These are phyloP conservation scores for Fragariocoptes setiger DNA, from an alignment of 1,140 invertebrate genomes.

Conservation along the genomic window DNA sequence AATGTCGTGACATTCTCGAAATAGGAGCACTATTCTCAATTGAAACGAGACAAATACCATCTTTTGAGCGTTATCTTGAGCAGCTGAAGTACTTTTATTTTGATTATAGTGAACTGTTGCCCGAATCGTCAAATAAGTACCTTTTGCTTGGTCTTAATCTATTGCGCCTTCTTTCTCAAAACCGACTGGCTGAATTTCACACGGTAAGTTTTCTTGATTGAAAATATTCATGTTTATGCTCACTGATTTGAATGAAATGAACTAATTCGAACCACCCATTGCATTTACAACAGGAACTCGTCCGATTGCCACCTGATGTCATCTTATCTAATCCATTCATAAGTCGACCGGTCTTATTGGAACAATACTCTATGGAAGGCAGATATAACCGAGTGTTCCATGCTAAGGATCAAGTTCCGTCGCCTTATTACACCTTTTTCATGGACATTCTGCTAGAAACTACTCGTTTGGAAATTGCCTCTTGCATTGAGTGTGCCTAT, in stretches of 20 bases:
- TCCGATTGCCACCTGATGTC: slow-evolving; percentile 62
- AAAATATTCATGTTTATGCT: background rate
- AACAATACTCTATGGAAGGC: slow-evolving; percentile 97
- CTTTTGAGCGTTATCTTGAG: slow-evolving; percentile 81
- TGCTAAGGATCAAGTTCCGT: slow-evolving; percentile 73
- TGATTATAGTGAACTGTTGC: slow-evolving; percentile 56
- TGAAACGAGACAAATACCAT: slow-evolving; percentile 53
- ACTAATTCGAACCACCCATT: slow-evolving; percentile 1
- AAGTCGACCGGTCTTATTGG: slow-evolving; percentile 64
- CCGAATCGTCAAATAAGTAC: slow-evolving; percentile 77
- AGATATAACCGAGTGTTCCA: slow-evolving; percentile 87
- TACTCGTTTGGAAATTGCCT: slow-evolving; percentile 75
- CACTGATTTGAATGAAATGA: background rate
- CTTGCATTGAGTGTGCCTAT: slow-evolving; percentile 84
- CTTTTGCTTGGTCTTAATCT: slow-evolving; percentile 79
- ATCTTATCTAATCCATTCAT: slow-evolving; percentile 82
- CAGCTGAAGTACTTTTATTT: slow-evolving; percentile 91
- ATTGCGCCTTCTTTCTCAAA: slow-evolving; percentile 75
- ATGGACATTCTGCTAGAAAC: slow-evolving; percentile 86
- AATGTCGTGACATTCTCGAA: slow-evolving; percentile 47
- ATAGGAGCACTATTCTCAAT: slow-evolving; percentile 86
- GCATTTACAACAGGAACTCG: slow-evolving; percentile 32
- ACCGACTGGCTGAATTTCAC: slow-evolving; percentile 89
- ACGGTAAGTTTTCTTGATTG: slow-evolving; percentile 23
- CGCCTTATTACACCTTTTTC: slow-evolving; percentile 76